Conservation (phyloP, 2,113 vertebrate genomes). For the Caranx melampygus region DNA sequence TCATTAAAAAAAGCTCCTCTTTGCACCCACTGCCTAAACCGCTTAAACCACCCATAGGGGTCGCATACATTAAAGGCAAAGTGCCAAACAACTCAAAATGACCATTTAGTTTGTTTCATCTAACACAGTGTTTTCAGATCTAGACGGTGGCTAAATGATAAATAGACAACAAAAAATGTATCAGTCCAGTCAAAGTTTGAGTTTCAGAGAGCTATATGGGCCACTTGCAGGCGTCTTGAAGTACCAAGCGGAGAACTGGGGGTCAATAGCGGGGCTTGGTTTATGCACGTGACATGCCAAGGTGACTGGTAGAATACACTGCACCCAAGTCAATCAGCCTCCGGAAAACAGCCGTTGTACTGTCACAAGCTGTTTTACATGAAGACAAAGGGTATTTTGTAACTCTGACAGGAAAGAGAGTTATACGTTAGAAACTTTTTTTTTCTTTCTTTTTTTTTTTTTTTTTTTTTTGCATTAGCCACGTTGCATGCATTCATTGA, state of each 20-base stretch:
- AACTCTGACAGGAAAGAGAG: not conserved
- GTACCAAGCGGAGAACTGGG: slow-evolving; percentile 12
- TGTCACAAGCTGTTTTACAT: slow-evolving; percentile 13
- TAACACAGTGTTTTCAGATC: slow-evolving; percentile 31
- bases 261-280: slow-evolving; percentile 57
- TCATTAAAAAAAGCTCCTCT: slow-evolving; percentile 97
- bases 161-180: slow-evolving; percentile 45
- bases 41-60: slow-evolving; percentile 97
- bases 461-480: not conserved
- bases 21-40: slow-evolving; percentile 94
- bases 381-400: not conserved
- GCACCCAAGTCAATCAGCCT: slow-evolving; percentile 46
- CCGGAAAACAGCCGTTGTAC: slow-evolving; percentile 8
- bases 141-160: slow-evolving; percentile 28
- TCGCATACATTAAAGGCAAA: slow-evolving; percentile 92
- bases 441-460: not conserved
- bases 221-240: not conserved
- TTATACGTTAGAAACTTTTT: not conserved
- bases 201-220: not conserved
- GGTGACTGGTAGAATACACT: slow-evolving; percentile 48
- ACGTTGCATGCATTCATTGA: not conserved
- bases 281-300: slow-evolving; percentile 59
- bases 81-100: slow-evolving; percentile 88
- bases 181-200: slow-evolving; percentile 22
- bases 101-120: slow-evolving; percentile 80